Percentiles rank a stretch among this genome's conserved stretches.
Evolutionary conservation across 53 echinoderm and acorn worm species (phyloP).

Genomic region (Hippasteria phrygiana): DNA sequence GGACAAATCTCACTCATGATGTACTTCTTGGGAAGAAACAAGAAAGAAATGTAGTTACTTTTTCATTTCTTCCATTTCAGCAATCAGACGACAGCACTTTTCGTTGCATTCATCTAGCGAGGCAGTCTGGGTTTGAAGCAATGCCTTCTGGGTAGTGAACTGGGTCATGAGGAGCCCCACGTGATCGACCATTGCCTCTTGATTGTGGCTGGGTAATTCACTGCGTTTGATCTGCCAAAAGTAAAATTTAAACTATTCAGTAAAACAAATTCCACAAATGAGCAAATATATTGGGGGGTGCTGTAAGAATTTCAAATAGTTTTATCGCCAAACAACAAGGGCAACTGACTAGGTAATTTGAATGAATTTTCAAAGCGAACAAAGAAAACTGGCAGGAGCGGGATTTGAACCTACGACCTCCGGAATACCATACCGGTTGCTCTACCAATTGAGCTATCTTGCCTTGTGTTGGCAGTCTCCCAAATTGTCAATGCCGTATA

Average conservation of each 20-base stretch:
- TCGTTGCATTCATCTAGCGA: constrained; percentile 65
- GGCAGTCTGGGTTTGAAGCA: constrained; percentile 54
- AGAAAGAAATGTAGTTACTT: constrained; percentile 37
- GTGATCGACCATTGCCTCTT: constrained; percentile 67
- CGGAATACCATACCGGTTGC: no score
- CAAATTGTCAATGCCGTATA: no score
- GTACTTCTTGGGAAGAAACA: not conserved
- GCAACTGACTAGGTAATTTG: no score
- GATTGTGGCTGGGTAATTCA: constrained; percentile 69
- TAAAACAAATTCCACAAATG: not conserved
- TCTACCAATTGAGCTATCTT: no score
- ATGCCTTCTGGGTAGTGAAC: constrained; percentile 54
- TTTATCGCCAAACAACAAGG: no score
- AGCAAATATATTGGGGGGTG: no score
- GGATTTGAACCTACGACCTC: no score
- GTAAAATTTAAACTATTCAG: not conserved
- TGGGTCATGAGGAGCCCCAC: constrained; percentile 68
- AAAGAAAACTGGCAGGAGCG: no score
- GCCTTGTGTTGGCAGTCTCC: no score
- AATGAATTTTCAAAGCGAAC: no score
- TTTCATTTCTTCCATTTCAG: constrained; percentile 67
- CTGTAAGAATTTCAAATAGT: no score
- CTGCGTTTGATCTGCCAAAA: constrained; percentile 77
- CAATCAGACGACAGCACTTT: constrained; percentile 60
- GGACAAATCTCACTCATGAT: not conserved